phyloP scores from a whole-genome alignment of 30 jellyfish, hydroid and myxozoan genomes.

The Aurelia aurita complex sp. Pacific region DNA sequence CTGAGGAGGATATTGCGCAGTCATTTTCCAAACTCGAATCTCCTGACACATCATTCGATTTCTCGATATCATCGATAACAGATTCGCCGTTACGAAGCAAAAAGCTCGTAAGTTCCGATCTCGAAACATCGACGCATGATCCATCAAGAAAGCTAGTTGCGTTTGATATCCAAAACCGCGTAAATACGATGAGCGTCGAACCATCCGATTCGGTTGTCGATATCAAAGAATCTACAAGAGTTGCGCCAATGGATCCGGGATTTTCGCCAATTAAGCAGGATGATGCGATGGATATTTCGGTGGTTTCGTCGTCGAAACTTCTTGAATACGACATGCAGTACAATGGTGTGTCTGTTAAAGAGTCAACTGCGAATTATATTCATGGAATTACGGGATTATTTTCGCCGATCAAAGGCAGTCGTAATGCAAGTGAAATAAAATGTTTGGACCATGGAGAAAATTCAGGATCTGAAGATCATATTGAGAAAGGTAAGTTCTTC shows the following conservation, averaged over 20 bases:
- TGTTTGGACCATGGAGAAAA: not conserved
- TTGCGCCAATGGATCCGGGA: constrained; percentile 47
- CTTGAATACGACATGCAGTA: constrained; percentile 34
- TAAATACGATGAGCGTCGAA: constrained; percentile 31
- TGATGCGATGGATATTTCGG: constrained; percentile 58
- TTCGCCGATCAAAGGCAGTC: constrained; percentile 49
- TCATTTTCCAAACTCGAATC: constrained; percentile 43
- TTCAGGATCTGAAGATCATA: not conserved
- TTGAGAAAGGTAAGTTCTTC: not conserved
- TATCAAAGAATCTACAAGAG: constrained; percentile 64
- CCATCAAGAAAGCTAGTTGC: not conserved
- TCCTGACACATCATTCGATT: constrained; percentile 36
- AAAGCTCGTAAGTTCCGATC: constrained; percentile 35
- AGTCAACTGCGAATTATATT: constrained; percentile 70
- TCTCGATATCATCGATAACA: constrained; percentile 15
- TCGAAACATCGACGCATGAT: constrained; percentile 25
- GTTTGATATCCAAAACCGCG: not conserved
- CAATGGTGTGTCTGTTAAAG: constrained; percentile 44
- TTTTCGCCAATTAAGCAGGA: constrained; percentile 67
- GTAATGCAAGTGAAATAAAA: not conserved
- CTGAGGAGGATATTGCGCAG: constrained; percentile 13
- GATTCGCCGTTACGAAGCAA: constrained; percentile 12
- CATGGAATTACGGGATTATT: constrained; percentile 76
- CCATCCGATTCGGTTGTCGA: constrained; percentile 48
- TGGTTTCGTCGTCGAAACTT: constrained; percentile 27